A percentile compares a stretch with the other conserved stretches of the same genome.
Evolutionary conservation across 2,888 invertebrate genomes (phyloP).

Genomic region (Acrocyrtus sp.): DNA sequence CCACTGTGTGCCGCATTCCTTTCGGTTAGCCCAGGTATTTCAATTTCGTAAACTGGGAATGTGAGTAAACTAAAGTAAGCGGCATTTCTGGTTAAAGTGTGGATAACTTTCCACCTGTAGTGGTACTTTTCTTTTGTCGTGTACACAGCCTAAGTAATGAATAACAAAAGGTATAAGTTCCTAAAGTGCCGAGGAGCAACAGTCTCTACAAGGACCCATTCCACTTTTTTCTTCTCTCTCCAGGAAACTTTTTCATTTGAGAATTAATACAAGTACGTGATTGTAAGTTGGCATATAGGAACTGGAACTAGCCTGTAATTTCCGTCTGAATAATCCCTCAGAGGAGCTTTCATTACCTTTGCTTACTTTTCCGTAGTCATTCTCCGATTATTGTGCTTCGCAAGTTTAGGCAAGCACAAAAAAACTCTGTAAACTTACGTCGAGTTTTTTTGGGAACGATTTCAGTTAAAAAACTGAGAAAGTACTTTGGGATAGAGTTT

Average conservation of each 20-base stretch:
- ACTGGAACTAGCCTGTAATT: slow-evolving; percentile 58
- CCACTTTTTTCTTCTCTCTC: slow-evolving; percentile 6
- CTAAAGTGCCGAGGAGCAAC: neutral
- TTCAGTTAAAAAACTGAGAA: too few species aligned
- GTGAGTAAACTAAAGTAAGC: too few species aligned
- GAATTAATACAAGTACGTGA: slow-evolving; percentile 58
- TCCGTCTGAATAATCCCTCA: slow-evolving; percentile 57
- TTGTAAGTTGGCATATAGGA: slow-evolving; percentile 47
- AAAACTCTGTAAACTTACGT: neutral
- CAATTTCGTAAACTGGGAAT: too few species aligned
- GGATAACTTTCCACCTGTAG: too few species aligned
- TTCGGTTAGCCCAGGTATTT: too few species aligned
- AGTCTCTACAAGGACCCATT: slow-evolving; percentile 6
- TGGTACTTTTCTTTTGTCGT: too few species aligned
- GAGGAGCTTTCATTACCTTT: slow-evolving; percentile 45
- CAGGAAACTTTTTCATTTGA: slow-evolving; percentile 49
- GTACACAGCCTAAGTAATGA: too few species aligned
- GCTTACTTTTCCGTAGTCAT: slow-evolving; percentile 25
- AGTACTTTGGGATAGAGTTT: neutral
- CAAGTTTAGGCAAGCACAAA: too few species aligned
- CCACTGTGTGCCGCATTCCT: too few species aligned
- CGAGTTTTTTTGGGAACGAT: neutral
- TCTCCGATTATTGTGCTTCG: too few species aligned
- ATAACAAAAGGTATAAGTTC: too few species aligned
- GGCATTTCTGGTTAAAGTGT: too few species aligned